Conservation (phyloP, 2,113 vertebrate genomes). For the Cebidichthys violaceus region DNA sequence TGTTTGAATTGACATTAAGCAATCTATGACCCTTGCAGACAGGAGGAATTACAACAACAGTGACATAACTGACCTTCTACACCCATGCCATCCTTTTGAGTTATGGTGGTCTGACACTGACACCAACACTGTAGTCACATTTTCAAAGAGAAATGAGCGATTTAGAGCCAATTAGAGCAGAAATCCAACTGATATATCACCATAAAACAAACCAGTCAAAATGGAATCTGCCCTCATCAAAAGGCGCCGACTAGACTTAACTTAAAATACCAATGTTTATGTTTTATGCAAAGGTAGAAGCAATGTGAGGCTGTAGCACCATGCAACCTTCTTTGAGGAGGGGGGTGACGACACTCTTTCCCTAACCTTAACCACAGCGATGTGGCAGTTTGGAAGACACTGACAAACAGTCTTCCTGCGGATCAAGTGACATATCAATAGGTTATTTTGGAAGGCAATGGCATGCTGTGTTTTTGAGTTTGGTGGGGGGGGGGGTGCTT, state of each 20-base stretch:
- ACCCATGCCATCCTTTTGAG: conserved; percentile 4
- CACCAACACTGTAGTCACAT: conserved; percentile 1
- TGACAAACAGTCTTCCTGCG: background rate
- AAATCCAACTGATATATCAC: background rate
- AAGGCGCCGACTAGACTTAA: background rate
- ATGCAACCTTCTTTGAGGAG: background rate
- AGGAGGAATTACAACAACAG: conserved; percentile 7
- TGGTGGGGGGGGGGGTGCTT: too few species aligned
- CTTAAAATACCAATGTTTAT: background rate
- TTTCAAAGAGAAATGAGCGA: background rate
- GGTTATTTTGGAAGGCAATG: too few species aligned
- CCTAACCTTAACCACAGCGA: background rate
- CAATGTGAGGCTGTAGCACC: too few species aligned
- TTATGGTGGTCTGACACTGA: background rate
- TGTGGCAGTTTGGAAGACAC: background rate
- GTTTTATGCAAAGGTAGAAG: background rate
- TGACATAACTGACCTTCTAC: conserved; percentile 6
- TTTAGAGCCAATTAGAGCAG: background rate
- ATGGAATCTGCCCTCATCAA: background rate
- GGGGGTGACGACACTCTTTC: background rate
- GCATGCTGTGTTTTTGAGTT: background rate
- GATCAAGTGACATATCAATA: background rate
- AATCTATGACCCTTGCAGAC: conserved; percentile 27
- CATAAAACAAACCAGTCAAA: background rate
- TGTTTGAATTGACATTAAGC: conserved; percentile 47